A percentile compares a stretch with the other conserved stretches of the same genome.
These are phyloP conservation scores for Pteruthius melanotis DNA, from an alignment of 2,113 vertebrate species.

Conservation along the genomic window DNA sequence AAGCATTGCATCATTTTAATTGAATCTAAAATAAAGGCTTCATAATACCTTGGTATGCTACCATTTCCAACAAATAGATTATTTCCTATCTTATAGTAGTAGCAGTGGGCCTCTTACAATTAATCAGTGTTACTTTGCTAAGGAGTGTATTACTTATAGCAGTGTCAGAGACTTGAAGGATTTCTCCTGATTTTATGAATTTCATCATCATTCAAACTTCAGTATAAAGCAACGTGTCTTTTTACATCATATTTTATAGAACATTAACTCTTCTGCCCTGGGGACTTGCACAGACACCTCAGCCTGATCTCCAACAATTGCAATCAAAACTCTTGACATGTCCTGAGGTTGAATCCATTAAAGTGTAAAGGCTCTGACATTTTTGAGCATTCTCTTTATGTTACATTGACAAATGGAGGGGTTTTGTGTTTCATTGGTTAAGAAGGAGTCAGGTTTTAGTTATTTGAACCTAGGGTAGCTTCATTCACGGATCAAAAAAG, in stretches of 20 bases:
- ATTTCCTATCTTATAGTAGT: neutral
- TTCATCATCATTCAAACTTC: neutral
- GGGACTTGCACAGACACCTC: slow-evolving; percentile 4
- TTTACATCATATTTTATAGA: neutral
- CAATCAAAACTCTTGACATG: slow-evolving; percentile 40
- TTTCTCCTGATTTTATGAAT: neutral
- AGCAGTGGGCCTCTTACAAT: neutral
- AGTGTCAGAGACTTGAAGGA: neutral
- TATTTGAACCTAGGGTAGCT: slow-evolving; percentile 72
- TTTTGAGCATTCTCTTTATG: slow-evolving; percentile 55
- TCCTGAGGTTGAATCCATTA: slow-evolving; percentile 43
- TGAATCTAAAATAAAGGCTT: neutral
- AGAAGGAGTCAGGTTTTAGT: slow-evolving; percentile 70
- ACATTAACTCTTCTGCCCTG: neutral
- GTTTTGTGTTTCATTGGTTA: slow-evolving; percentile 70
- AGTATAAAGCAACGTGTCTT: neutral
- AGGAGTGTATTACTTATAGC: neutral
- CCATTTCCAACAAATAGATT: neutral
- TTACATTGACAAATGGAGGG: slow-evolving; percentile 65
- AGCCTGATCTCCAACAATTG: neutral
- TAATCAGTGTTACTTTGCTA: neutral
- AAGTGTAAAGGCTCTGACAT: slow-evolving; percentile 60
- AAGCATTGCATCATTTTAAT: neutral
- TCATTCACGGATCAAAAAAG: slow-evolving; percentile 76
- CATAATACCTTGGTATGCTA: neutral